Conservation (phyloP, 64 coral and sea anemone genomes). For the Acropora yongei region DNA sequence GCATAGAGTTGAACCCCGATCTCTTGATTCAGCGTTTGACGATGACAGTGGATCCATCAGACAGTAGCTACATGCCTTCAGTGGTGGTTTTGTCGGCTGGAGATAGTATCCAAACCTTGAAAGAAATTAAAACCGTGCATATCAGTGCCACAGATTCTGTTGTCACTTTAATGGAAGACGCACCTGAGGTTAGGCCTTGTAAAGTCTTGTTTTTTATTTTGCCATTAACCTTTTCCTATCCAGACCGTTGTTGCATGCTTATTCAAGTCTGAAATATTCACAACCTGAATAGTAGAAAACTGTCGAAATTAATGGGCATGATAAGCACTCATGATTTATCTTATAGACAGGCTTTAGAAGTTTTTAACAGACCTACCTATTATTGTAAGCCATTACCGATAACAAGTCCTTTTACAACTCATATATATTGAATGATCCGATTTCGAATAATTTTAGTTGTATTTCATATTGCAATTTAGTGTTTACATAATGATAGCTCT, state of each 20-base stretch:
- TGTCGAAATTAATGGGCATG: too few relatives aligned
- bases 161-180: conserved; percentile 86
- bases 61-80: conserved; percentile 99
- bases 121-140: conserved; percentile 92
- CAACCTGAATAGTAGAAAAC: too few relatives aligned
- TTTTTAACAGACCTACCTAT: too few relatives aligned
- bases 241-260: background rate
- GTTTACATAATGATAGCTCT: too few relatives aligned
- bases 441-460: too few relatives aligned
- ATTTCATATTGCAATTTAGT: too few relatives aligned
- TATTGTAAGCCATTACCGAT: too few relatives aligned
- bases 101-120: conserved; percentile 68
- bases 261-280: too few relatives aligned
- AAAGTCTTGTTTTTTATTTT: background rate
- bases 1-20: conserved; percentile 87
- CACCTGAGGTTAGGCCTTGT: conserved; percentile 61
- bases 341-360: too few relatives aligned
- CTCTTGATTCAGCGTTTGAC: conserved; percentile 85
- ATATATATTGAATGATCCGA: too few relatives aligned
- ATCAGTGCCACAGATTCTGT: conserved; percentile 86
- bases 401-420: too few relatives aligned
- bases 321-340: too few relatives aligned
- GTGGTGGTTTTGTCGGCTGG: conserved; percentile 86
- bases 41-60: conserved; percentile 93
- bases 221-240: background rate